These are phyloP conservation scores for Lingula anatina DNA, from an alignment of 2,888 invertebrate species.

Conservation along the genomic window DNA sequence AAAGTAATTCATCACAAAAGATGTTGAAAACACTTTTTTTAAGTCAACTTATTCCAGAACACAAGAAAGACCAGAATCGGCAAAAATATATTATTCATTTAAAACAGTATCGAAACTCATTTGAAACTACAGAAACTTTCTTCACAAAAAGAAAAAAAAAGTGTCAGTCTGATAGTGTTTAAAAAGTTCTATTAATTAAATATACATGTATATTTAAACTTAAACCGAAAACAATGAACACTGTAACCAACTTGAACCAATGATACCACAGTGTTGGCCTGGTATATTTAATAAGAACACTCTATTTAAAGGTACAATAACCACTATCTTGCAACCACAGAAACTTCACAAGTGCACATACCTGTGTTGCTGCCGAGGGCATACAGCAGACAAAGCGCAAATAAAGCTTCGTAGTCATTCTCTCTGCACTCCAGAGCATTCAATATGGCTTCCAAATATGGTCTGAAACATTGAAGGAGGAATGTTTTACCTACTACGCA, in stretches of 20 bases:
- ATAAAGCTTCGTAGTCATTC: constrained; percentile 90
- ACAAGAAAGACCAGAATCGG: not conserved
- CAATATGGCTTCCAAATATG: constrained; percentile 84
- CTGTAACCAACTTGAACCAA: no score
- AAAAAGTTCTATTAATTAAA: no score
- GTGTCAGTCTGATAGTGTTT: no score
- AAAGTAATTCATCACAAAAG: no score
- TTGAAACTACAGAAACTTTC: not conserved
- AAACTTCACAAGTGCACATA: no score
- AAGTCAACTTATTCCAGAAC: not conserved
- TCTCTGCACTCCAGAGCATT: constrained; percentile 82
- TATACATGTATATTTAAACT: no score
- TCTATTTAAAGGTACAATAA: no score
- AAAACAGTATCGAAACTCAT: not conserved
- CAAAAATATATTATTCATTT: not conserved
- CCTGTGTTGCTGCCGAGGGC: constrained; percentile 92
- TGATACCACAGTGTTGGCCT: no score
- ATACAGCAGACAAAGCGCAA: constrained; percentile 85
- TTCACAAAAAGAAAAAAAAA: not conserved
- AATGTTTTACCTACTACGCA: no score
- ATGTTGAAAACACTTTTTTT: not conserved
- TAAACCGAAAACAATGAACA: no score
- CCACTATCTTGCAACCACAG: no score
- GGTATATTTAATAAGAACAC: no score
- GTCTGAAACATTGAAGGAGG: constrained; percentile 61